Conservation (phyloP, 2,888 invertebrate species). For the Drosophila mercatorum region DNA sequence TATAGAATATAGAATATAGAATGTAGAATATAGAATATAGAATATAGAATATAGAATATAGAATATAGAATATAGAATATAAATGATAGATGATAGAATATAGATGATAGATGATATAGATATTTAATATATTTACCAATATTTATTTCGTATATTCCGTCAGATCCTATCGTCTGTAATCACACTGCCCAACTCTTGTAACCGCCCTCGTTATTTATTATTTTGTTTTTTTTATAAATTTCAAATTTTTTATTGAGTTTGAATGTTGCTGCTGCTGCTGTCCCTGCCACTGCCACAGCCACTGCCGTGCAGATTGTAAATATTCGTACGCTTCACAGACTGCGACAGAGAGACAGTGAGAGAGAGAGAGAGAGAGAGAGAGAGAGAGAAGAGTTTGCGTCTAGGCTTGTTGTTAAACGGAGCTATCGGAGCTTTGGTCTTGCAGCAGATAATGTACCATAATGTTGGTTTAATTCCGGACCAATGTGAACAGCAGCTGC, state of each 20-base stretch:
- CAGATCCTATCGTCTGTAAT: too few relatives aligned
- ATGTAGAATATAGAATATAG: too few relatives aligned
- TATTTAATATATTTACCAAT: background rate
- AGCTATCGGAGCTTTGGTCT: conserved; percentile 48
- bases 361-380: conserved; percentile 2
- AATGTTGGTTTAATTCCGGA: conserved; percentile 62
- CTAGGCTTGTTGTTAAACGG: conserved; percentile 39
- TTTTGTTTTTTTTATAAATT: conserved; percentile 14
- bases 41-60: too few relatives aligned
- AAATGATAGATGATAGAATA: too few relatives aligned
- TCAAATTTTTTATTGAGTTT: conserved; percentile 35
- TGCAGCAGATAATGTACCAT: conserved; percentile 71
- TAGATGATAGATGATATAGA: too few relatives aligned
- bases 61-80: too few relatives aligned
- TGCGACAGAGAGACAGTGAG: conserved; percentile 12
- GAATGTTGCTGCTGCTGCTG: conserved; percentile 27
- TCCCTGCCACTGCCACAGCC: background rate
- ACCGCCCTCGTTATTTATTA: conserved; percentile 46
- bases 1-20: too few relatives aligned
- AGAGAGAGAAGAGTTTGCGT: background rate
- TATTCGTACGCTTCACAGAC: conserved; percentile 55
- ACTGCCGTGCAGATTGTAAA: conserved; percentile 48
- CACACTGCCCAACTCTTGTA: background rate
- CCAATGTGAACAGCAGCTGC: conserved; percentile 38
- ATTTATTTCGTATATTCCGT: background rate